Conservation (phyloP, 2,113 vertebrate species). For the Pelvicachromis taeniatus region DNA sequence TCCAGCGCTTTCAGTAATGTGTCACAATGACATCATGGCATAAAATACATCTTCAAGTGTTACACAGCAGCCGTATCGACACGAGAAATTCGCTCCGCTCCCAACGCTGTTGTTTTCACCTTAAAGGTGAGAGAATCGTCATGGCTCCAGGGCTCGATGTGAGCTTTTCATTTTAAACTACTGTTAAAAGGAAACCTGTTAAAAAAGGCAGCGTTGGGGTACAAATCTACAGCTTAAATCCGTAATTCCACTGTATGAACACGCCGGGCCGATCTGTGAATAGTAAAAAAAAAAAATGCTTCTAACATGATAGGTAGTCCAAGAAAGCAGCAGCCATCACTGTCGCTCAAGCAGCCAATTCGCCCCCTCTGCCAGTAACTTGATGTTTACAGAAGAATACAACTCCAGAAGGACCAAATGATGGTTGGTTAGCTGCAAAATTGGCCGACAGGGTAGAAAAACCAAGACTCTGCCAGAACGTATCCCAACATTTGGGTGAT, state of each 20-base stretch:
- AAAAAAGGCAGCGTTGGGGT: not conserved
- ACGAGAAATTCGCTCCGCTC: not conserved
- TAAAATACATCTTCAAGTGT: not conserved
- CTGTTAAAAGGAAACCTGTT: not conserved
- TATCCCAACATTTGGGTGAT: not conserved
- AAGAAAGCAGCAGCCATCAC: not conserved
- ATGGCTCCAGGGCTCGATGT: not conserved
- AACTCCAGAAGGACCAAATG: not conserved
- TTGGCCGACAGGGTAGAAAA: not conserved
- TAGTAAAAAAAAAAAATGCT: not conserved
- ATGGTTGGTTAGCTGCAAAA: not conserved
- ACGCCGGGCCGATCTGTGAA: not conserved
- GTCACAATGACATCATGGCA: not conserved
- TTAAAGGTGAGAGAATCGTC: not conserved
- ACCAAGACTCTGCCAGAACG: not conserved
- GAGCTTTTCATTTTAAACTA: not conserved
- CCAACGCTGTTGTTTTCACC: not conserved
- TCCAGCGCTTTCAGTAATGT: not conserved
- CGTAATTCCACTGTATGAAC: not conserved
- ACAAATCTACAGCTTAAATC: not conserved
- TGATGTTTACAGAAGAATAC: slow-evolving; percentile 2
- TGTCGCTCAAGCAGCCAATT: not conserved
- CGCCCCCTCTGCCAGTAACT: not conserved
- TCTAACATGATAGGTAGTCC: not conserved
- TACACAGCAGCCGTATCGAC: not conserved